phyloP scores from a whole-genome alignment of 2,797 vertebrate species.

The Aselliscus stoliczkanus region DNA sequence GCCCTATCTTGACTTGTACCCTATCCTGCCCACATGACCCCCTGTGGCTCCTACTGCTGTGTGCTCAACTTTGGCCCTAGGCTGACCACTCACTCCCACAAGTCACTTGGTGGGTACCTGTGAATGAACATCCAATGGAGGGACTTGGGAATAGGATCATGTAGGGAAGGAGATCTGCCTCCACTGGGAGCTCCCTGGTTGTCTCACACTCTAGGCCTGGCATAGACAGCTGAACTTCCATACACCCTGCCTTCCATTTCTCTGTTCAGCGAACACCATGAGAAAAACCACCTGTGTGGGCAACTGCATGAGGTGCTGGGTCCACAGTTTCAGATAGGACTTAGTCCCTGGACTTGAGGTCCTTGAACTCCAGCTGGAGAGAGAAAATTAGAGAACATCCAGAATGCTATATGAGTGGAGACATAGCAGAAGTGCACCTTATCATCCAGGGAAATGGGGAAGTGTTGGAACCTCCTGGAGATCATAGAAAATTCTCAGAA shows the following conservation, averaged over 20 bases:
- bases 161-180: accelerated
- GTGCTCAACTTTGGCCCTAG: not conserved
- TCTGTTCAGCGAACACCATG: accelerated
- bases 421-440: accelerated
- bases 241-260: not conserved
- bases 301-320: not conserved
- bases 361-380: not conserved
- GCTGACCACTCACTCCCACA: not conserved
- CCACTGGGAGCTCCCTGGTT: not conserved
- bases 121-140: not conserved
- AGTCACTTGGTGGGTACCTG: not conserved
- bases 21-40: not conserved
- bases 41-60: not conserved
- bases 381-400: not conserved
- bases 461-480: not conserved
- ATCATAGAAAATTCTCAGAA: not conserved
- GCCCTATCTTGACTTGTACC: not conserved
- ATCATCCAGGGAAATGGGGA: not conserved
- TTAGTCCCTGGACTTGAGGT: not conserved
- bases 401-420: not conserved
- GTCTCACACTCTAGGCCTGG: not conserved
- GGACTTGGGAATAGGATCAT: not conserved
- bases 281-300: not conserved
- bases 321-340: not conserved
- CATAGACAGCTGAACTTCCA: not conserved